These are phyloP conservation scores for Coelogynopora nodosa DNA, from an alignment of 2,888 invertebrate genomes.

Conservation along the genomic window DNA sequence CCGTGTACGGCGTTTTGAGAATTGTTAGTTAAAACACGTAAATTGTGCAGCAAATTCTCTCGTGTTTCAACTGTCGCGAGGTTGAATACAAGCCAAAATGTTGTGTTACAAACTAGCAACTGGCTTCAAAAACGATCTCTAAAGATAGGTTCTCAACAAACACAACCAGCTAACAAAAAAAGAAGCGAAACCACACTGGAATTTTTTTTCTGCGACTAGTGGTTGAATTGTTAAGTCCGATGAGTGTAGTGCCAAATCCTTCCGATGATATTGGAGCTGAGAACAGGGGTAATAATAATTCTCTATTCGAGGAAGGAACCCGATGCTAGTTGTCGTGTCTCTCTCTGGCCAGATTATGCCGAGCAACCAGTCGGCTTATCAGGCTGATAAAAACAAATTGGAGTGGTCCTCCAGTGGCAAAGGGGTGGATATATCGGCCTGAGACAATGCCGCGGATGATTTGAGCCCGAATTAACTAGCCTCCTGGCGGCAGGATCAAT, in stretches of 20 bases:
- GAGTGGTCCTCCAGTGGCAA: background rate
- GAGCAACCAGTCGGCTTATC: background rate
- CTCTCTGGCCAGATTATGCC: background rate
- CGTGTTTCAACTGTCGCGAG: no score
- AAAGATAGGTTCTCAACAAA: no score
- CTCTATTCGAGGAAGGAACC: background rate
- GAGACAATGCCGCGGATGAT: constrained; percentile 24
- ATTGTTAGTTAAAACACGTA: no score
- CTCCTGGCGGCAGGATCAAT: constrained; percentile 23
- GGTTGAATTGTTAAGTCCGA: background rate
- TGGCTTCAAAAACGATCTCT: no score
- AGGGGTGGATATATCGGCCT: constrained; percentile 13
- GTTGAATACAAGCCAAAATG: no score
- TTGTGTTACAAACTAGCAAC: no score
- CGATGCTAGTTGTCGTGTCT: background rate
- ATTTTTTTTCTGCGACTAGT: background rate
- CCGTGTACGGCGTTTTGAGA: no score
- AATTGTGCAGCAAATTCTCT: no score
- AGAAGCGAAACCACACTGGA: background rate
- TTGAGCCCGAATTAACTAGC: constrained; percentile 6
- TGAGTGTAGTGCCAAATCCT: background rate
- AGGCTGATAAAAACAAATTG: constrained; percentile 24
- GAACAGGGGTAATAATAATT: background rate
- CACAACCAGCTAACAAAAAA: no score
- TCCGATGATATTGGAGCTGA: background rate